A percentile compares a stretch with the other conserved stretches of the same genome.
These are phyloP conservation scores for Nemapogon koenigi DNA, from an alignment of 2,888 invertebrate genomes.

Conservation along the genomic window DNA sequence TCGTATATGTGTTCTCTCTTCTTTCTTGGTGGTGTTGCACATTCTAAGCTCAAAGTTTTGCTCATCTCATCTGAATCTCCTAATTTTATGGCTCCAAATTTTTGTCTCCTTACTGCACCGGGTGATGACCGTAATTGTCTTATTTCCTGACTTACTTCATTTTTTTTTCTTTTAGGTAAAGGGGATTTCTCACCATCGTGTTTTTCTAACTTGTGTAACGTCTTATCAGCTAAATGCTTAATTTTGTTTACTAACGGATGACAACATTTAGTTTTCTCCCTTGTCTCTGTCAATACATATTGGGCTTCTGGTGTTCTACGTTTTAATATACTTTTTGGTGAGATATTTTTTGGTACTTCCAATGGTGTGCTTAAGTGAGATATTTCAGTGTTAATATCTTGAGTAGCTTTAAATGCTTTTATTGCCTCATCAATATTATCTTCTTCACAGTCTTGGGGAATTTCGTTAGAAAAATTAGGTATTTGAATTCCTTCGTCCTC, in stretches of 20 bases:
- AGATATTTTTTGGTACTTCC: constrained; percentile 45
- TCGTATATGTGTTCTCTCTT: constrained; percentile 69
- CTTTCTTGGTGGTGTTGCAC: constrained; percentile 50
- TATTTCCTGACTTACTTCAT: constrained; percentile 65
- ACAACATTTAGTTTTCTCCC: constrained; percentile 62
- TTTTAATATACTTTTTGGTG: constrained; percentile 62
- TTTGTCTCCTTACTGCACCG: constrained; percentile 62
- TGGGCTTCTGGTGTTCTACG: constrained; percentile 49
- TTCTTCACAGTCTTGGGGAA: constrained; percentile 53
- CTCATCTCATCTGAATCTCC: constrained; percentile 60
- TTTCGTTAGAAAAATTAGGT: constrained; percentile 58
- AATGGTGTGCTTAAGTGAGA: constrained; percentile 32
- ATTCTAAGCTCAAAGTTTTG: constrained; percentile 43
- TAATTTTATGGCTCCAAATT: constrained; percentile 54
- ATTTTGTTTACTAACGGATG: constrained; percentile 70
- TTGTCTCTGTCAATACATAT: constrained; percentile 47
- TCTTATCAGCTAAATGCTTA: constrained; percentile 68
- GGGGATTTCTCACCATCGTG: constrained; percentile 48
- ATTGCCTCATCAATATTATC: constrained; percentile 32
- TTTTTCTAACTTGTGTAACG: constrained; percentile 59
- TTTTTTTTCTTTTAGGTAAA: constrained; percentile 46
- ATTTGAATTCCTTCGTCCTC: constrained; percentile 51
- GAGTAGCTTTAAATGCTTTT: constrained; percentile 29
- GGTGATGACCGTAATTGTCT: constrained; percentile 67
- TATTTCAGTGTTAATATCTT: constrained; percentile 34